Base-by-base conservation (phyloP, 2,888 invertebrate genomes). In the Sinotaia quadrata region DNA sequence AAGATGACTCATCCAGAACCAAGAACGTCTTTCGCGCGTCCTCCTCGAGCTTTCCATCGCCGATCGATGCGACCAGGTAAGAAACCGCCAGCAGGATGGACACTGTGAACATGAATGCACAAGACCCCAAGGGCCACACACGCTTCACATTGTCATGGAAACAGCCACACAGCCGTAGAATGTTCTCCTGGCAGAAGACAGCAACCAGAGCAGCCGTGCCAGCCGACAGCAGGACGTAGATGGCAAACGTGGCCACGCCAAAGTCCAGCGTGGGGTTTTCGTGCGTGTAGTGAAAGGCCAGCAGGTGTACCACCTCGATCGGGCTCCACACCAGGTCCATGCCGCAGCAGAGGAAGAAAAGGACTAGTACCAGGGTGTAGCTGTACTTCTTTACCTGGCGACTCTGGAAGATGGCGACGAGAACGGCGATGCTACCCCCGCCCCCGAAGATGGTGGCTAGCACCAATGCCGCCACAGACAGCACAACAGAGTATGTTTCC, bases 321-420 rank as follows among this genome's bases (percentile, higher is more conserved):
- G 84, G 83, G 58, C 78, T 78, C 81, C 82, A 84, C 36, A 83
- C 61, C 36, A 83, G 68, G 69, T 81, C 79, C 61, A 81, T 78
- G 37, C 78, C 54, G 67, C 79, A 75, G 66, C 79, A 80, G 18
- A 78, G 73, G 12, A 80, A 29, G 24, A 83, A 77, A 24, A 84
- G 69, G 18, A 79, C 71, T 15, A 77, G 71, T 27, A 81, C 70
- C 5, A 81, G 73, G 15, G 78, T 70, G 61, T 83, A 83, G 33
- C 81, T 80, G 49, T 79, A 69, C 62, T 79, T 80, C 29, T 75
- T 70, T 49, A 80, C 71, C 49, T 79, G 71, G 37, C 71, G 74
- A 57, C 79, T 74, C 4, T 74, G 70, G 68, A 75, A 77, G 75
- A 84, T 72, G 27, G 82, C 77, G 31, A 80, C 66, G 27, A 83